These are phyloP conservation scores for Eristalis intricaria DNA, from an alignment of 2,888 invertebrate genomes.

Conservation along the genomic window DNA sequence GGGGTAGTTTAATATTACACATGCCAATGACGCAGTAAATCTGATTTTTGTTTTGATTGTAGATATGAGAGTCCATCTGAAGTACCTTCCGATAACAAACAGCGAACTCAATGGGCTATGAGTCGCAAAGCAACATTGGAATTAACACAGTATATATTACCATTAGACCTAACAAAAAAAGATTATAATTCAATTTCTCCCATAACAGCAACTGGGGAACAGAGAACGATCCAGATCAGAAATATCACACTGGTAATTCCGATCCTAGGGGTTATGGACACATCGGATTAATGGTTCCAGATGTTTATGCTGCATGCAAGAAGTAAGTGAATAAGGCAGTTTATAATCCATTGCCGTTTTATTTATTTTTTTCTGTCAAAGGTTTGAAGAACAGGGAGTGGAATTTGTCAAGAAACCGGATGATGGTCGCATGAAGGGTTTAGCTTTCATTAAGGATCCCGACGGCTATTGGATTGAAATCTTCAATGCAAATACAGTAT, in stretches of 20 bases:
- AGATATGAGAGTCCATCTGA: slow-evolving; percentile 88
- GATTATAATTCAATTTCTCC: not conserved
- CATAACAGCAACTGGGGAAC: slow-evolving; percentile 96
- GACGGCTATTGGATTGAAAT: slow-evolving; percentile 99
- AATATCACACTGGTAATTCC: slow-evolving; percentile 94
- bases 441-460: slow-evolving; percentile 97
- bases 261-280: slow-evolving; percentile 96
- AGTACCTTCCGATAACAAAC: slow-evolving; percentile 87
- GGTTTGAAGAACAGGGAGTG: slow-evolving; percentile 92
- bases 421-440: slow-evolving; percentile 96
- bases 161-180: not conserved
- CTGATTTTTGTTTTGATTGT: not conserved
- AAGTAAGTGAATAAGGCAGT: slow-evolving; percentile 76
- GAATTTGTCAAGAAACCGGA: slow-evolving; percentile 94
- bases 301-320: slow-evolving; percentile 93
- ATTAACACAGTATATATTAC: slow-evolving; percentile 90
- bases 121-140: slow-evolving; percentile 93
- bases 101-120: slow-evolving; percentile 89
- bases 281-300: slow-evolving; percentile 94
- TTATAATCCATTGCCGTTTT: too few species aligned
- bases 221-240: slow-evolving; percentile 89
- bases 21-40: not conserved
- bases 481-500: slow-evolving; percentile 83
- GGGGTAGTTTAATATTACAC: slow-evolving; percentile 82
- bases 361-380: slow-evolving; percentile 44